Evolutionary conservation across 2,113 vertebrate species (phyloP).

Genomic region (Silurus meridionalis): DNA sequence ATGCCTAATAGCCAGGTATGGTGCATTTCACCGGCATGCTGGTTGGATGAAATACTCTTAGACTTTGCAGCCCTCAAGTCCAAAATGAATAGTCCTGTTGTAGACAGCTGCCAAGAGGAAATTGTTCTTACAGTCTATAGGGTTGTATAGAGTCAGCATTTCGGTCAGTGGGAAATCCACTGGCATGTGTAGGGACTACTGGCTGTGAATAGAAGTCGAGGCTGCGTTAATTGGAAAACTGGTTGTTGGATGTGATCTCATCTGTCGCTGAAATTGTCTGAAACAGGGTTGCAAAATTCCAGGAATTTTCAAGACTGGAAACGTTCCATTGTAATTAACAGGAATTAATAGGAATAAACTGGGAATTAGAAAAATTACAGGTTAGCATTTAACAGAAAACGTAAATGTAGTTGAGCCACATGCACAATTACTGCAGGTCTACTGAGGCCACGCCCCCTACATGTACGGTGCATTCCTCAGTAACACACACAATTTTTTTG

Average conservation of each 20-base stretch:
- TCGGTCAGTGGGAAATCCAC: not conserved
- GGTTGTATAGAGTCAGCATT: not conserved
- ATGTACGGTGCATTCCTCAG: no score
- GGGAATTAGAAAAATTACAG: no score
- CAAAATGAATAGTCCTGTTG: slow-evolving; percentile 19
- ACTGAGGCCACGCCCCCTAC: no score
- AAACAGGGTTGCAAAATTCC: no score
- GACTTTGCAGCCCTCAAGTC: not conserved
- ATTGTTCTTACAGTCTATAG: not conserved
- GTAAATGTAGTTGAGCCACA: no score
- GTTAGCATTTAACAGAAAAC: no score
- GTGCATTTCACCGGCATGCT: not conserved
- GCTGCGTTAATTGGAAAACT: not conserved
- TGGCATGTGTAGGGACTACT: not conserved
- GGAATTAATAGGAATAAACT: no score
- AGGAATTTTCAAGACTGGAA: no score
- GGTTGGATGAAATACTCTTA: slow-evolving; percentile 24
- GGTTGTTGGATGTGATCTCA: slow-evolving; percentile 10
- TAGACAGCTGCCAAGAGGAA: not conserved
- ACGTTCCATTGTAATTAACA: no score
- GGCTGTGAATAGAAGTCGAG: not conserved
- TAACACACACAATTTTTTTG: no score
- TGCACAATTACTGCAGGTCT: no score
- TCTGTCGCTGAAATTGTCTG: slow-evolving; percentile 40
- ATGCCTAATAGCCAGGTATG: not conserved